Conservation (phyloP, 2,797 vertebrate species). For the Heliangelus exortis region DNA sequence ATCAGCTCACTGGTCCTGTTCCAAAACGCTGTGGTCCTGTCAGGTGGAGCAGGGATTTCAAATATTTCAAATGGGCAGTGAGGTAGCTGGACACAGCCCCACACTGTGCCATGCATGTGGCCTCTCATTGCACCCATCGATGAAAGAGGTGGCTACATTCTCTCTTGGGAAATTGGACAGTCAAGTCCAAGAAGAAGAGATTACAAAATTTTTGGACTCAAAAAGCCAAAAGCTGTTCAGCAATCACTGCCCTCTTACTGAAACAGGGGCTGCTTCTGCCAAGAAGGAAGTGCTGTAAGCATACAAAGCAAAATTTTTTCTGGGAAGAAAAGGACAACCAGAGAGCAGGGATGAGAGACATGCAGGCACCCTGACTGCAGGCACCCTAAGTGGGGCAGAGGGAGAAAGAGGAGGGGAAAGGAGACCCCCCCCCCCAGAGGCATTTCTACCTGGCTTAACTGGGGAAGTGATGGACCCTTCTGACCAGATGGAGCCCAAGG, state of each 20-base stretch:
- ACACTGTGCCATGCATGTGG: fast-evolving
- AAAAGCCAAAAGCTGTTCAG: neutral
- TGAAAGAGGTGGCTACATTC: neutral
- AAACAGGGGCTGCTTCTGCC: neutral
- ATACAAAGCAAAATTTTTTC: neutral
- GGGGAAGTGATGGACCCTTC: neutral
- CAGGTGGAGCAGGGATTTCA: neutral
- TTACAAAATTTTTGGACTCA: neutral
- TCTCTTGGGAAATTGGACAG: neutral
- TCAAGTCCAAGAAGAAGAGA: neutral
- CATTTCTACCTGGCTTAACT: neutral
- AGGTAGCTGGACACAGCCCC: neutral
- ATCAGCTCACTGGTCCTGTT: neutral
- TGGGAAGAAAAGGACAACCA: neutral
- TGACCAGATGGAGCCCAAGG: neutral
- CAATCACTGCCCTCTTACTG: neutral
- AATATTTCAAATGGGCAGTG: fast-evolving
- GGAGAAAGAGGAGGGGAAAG: neutral
- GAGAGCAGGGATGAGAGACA: neutral
- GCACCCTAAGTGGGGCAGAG: neutral
- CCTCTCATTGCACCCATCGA: fast-evolving
- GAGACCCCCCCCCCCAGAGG: neutral
- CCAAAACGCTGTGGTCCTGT: neutral
- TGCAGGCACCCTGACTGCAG: neutral
- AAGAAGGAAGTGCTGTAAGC: neutral